Conservation (phyloP, 2,888 invertebrate species). For the Gandaritis pyraliata region DNA sequence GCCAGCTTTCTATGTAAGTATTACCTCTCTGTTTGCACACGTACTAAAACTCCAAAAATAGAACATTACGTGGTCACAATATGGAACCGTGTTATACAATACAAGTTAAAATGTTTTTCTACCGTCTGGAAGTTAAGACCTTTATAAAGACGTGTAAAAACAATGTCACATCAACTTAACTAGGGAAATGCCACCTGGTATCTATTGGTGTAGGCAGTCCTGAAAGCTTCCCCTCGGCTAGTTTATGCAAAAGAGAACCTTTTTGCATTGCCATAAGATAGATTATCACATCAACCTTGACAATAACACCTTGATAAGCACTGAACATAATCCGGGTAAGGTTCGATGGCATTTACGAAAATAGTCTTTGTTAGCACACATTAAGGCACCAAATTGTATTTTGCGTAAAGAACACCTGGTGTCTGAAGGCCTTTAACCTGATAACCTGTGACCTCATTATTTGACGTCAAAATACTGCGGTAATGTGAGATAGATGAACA, state of each 20-base stretch:
- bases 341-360: slow-evolving; percentile 4
- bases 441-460: slow-evolving; percentile 65
- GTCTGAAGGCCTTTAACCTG: slow-evolving; percentile 50
- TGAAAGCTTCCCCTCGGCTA: neutral
- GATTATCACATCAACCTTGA: neutral
- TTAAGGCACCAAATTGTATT: slow-evolving; percentile 19
- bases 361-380: slow-evolving; percentile 6
- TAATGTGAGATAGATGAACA: slow-evolving; percentile 45
- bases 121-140: slow-evolving; percentile 3
- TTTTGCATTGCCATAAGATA: slow-evolving; percentile 1
- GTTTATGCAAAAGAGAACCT: slow-evolving; percentile 13
- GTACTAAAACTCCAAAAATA: neutral
- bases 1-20: neutral
- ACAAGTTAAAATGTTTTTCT: neutral
- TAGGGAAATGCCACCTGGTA: slow-evolving; percentile 21
- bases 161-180: slow-evolving; percentile 21
- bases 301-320: slow-evolving; percentile 4
- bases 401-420: slow-evolving; percentile 35
- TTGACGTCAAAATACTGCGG: slow-evolving; percentile 49
- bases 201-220: neutral
- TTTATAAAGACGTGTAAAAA: slow-evolving; percentile 6
- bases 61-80: slow-evolving; percentile 5
- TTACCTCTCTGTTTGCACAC: neutral
- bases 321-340: slow-evolving; percentile 1
- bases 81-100: slow-evolving; percentile 1